These are phyloP conservation scores for Antechinus flavipes DNA, from an alignment of 2,113 vertebrate species.

Conservation along the genomic window DNA sequence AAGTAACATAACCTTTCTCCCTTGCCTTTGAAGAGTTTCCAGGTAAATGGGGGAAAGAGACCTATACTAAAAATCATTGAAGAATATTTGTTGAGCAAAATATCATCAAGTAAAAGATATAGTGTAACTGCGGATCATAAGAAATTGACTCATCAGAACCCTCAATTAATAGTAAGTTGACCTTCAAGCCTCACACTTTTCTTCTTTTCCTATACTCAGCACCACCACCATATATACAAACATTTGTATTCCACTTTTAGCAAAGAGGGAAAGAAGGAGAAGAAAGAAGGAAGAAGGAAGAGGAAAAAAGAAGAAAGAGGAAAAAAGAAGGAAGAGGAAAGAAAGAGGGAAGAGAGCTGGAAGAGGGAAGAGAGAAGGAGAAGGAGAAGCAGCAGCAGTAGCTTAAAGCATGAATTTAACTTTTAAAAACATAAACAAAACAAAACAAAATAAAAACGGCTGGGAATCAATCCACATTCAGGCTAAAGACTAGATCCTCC, in stretches of 20 bases:
- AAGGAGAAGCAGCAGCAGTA: too few species aligned
- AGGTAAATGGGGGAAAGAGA: neutral
- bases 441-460: too few species aligned
- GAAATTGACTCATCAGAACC: constrained; percentile 13
- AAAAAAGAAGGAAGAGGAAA: too few species aligned
- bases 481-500: neutral
- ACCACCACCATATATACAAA: neutral
- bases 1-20: constrained; percentile 34
- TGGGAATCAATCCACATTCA: neutral
- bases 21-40: neutral
- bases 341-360: too few species aligned
- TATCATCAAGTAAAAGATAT: neutral
- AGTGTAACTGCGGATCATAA: neutral
- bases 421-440: too few species aligned
- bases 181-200: too few species aligned
- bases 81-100: neutral
- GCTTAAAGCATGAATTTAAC: too few species aligned
- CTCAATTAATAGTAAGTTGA: neutral
- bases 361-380: too few species aligned
- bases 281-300: too few species aligned
- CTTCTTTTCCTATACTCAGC: too few species aligned
- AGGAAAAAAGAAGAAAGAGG: too few species aligned
- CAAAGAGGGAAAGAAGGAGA: too few species aligned
- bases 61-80: neutral
- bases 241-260: neutral